These are phyloP conservation scores for Nycticorax nycticorax DNA, from an alignment of 2,113 vertebrate species.

Conservation along the genomic window DNA sequence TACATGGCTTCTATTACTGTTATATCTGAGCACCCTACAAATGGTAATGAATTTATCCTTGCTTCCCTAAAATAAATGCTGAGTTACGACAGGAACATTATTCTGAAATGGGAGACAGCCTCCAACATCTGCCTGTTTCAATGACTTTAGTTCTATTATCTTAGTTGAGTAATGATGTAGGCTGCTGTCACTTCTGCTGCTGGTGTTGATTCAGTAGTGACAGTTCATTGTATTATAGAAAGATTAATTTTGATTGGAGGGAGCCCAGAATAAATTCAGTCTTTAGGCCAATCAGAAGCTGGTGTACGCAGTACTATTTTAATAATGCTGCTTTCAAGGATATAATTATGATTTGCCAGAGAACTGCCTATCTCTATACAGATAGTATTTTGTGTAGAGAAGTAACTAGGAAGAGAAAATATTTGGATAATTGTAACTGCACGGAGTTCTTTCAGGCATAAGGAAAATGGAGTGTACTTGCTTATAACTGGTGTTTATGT, in stretches of 20 bases:
- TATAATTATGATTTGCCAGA: background rate
- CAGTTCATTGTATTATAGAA: background rate
- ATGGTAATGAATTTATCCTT: constrained; percentile 57
- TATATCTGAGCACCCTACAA: background rate
- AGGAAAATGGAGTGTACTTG: background rate
- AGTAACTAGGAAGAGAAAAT: background rate
- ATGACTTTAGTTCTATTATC: constrained; percentile 46
- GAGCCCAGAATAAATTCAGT: constrained; percentile 3
- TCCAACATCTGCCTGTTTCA: constrained; percentile 49
- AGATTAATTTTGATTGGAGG: constrained; percentile 18
- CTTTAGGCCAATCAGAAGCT: background rate
- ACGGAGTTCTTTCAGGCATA: background rate
- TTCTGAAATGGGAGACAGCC: constrained; percentile 26
- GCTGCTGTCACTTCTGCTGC: constrained; percentile 24
- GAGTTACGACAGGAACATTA: background rate
- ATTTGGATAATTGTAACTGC: background rate
- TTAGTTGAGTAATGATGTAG: constrained; percentile 28
- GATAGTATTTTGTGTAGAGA: background rate
- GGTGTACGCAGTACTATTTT: background rate
- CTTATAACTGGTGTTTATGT: background rate
- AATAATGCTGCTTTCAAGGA: background rate
- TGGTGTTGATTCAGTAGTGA: constrained; percentile 45
- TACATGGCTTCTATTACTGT: background rate
- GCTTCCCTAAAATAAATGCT: constrained; percentile 54
- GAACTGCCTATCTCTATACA: background rate